Base-by-base conservation (phyloP, 2,113 vertebrate species). In the Takifugu flavidus region DNA sequence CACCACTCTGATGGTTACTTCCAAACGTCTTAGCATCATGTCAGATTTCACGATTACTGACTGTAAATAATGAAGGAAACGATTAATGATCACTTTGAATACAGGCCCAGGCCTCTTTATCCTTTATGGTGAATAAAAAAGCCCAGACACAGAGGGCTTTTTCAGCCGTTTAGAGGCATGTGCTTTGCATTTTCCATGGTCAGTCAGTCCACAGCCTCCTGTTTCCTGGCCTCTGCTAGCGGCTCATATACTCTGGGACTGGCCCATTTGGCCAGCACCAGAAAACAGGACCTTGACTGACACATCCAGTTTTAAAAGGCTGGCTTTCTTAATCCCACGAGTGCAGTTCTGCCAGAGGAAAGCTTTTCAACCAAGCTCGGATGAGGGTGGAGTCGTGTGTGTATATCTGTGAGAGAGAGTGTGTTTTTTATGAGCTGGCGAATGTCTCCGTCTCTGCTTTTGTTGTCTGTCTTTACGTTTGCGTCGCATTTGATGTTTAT, bases 261-360 rank as follows among this genome's bases (percentile, higher is more conserved):
- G 31, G 78, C 77, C 80, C 61, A 56, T 79, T 77, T 84, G 70
- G 74, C 76, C 55, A 62, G 65, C 20, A 49, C 73, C 74, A 80
- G 67, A 72, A 83, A 82, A 77, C 55, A 75, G 78, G 74, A 76
- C 74, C 61, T 79, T 88, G 84, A 80, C 65, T 82, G 85, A 89
- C 82, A 76, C 77, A 51, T 85, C 83, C 76, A 70, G 76, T 86
- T 86, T 87, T 86, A 86, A 88, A 87, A 78, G 80, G 78, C 82
- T 85, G 74, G 77, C 79, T 87, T 82, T 83, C 82, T 74, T 67
- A 55, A 60, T 84, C 86, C 83, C 89, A 49, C 25, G 78, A 78
- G 83, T 56, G 73, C 73, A 77, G 59, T 84, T 78, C 70, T 82
- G 83, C 77, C 72, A 80, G 60, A 79, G 79, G 74, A 87, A 86